Base-by-base conservation (phyloP, 2,797 vertebrate species). In the Perodicticus potto region DNA sequence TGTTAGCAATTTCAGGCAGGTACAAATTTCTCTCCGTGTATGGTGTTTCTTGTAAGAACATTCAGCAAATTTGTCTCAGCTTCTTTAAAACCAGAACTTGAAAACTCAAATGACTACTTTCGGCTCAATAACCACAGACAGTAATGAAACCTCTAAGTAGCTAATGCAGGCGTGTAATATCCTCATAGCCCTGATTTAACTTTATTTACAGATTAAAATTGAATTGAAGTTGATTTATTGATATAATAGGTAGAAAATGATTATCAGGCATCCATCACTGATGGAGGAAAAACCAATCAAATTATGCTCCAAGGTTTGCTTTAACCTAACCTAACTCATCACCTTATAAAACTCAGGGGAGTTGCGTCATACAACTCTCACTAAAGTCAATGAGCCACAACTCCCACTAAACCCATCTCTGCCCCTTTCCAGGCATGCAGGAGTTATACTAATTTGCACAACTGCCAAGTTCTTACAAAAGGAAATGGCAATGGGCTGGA, bases 121-220 rank as follows among this genome's bases (percentile, higher is more conserved):
- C 10, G 17, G 92, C 90, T 97, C 95, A 94, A 73, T 97, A 97
- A 97, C 90, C 94, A 90, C 93, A 92, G 84, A 92, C 86, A 93
- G 96, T 97, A 97, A 97, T 90, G 4, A 69, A 69, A 57, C 91
- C 96, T 97, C 88, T 91, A 97, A 93, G 91, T 91, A 97, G 95
- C 67, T 92, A 76, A 96, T 93, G 94, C 73, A 97, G 80, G 89
- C 92, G 11, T 96, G 96, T 89, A 82, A 34, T 96, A 59, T 91
- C 92, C 81, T 94, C 95, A 49, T 76, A 94, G 7, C 93, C 94
- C 93, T 67, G 96, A 95, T 94, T 95, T 97, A 96, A 96, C 95
- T 97, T 96, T 97, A 96, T 97, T 97, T 97, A 97, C 96, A 95
- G 91, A 97, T 97, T 96, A 96, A 97, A 97, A 98, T 95, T 95